A percentile compares a stretch with the other conserved stretches of the same genome.
Conservation (phyloP, 1,140 invertebrate species). For the Leptinotarsa texana region DNA sequence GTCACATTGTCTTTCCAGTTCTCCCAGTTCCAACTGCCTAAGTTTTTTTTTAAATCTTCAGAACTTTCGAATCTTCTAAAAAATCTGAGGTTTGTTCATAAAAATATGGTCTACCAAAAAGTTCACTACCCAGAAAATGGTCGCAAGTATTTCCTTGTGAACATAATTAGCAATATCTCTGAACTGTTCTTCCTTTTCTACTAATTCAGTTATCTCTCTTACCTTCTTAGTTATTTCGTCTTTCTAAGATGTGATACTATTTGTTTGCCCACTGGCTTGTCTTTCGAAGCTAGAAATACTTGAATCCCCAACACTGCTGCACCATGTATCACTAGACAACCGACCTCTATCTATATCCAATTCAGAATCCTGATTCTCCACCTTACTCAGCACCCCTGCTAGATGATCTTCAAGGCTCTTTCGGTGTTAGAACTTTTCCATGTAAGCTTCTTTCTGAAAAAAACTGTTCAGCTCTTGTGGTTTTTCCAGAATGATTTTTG, state of each 20-base stretch:
- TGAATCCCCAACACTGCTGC: slow-evolving; percentile 65
- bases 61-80: slow-evolving; percentile 64
- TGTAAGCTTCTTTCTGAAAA: slow-evolving; percentile 76
- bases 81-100: slow-evolving; percentile 38
- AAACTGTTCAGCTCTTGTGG: slow-evolving; percentile 80
- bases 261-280: slow-evolving; percentile 68
- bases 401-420: slow-evolving; percentile 58
- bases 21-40: slow-evolving; percentile 75
- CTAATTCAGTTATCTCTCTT: slow-evolving; percentile 71
- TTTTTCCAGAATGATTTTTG: slow-evolving; percentile 70
- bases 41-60: slow-evolving; percentile 76
- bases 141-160: slow-evolving; percentile 1
- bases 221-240: slow-evolving; percentile 74
- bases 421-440: slow-evolving; percentile 72
- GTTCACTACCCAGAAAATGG: slow-evolving; percentile 42
- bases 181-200: slow-evolving; percentile 68
- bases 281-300: slow-evolving; percentile 71
- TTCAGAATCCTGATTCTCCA: slow-evolving; percentile 74
- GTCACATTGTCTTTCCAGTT: slow-evolving; percentile 73
- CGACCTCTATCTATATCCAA: slow-evolving; percentile 69
- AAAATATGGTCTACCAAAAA: slow-evolving; percentile 47
- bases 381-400: slow-evolving; percentile 45
- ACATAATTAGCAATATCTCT: slow-evolving; percentile 35
- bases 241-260: slow-evolving; percentile 63
- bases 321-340: slow-evolving; percentile 62